These are phyloP conservation scores for Cerastis leucographa DNA, from an alignment of 2,888 invertebrate species.

Conservation along the genomic window DNA sequence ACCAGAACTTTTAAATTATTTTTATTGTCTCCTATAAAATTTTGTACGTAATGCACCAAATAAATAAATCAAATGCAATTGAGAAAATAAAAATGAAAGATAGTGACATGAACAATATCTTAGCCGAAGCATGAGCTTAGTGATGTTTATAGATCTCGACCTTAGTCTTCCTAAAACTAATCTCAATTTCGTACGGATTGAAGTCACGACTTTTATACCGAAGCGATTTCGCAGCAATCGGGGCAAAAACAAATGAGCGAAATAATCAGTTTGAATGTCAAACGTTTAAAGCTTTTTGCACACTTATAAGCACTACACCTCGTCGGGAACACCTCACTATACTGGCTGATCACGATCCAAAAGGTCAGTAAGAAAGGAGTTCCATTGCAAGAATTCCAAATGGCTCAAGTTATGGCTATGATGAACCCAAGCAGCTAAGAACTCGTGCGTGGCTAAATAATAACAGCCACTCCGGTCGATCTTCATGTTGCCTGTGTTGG, in stretches of 20 bases:
- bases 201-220: conserved; percentile 50
- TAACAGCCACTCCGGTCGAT: no score
- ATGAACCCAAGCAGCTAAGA: not conserved
- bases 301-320: not conserved
- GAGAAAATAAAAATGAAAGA: not conserved
- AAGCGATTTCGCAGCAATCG: conserved; percentile 28
- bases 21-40: no score
- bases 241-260: conserved; percentile 44
- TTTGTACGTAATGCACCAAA: no score
- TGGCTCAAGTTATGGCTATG: not conserved
- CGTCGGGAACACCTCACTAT: not conserved
- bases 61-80: no score
- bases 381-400: not conserved
- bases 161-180: conserved; percentile 39
- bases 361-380: not conserved
- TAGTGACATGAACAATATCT: not conserved
- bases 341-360: not conserved
- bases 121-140: not conserved
- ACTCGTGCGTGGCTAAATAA: no score
- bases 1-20: no score
- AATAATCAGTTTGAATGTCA: conserved; percentile 57
- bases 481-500: no score
- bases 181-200: conserved; percentile 47
- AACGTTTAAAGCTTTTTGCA: conserved; percentile 25
- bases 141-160: not conserved